Evolutionary conservation across 2,113 vertebrate genomes (phyloP).

Genomic region (Nibea albiflora): DNA sequence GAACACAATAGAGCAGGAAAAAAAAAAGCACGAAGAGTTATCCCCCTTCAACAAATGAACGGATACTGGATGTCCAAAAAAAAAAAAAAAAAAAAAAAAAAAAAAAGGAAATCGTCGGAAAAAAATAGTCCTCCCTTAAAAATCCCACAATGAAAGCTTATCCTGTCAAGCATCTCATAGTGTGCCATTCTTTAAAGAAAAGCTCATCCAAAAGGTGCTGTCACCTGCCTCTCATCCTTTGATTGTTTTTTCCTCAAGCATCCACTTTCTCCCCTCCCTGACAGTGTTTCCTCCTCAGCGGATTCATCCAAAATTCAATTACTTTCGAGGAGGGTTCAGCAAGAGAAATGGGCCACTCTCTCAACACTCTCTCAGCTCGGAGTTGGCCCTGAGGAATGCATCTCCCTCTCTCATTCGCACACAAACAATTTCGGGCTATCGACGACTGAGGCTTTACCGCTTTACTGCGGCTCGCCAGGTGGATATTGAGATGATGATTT

Average conservation of each 20-base stretch:
- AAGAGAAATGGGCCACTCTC: conserved; percentile 67
- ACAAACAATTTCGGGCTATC: conserved; percentile 54
- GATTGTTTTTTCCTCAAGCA: conserved; percentile 68
- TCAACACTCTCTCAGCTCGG: conserved; percentile 38
- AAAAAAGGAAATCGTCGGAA: neutral
- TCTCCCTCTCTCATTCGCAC: conserved; percentile 31
- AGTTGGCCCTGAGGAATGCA: conserved; percentile 56
- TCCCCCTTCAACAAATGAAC: conserved; percentile 47
- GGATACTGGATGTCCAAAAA: conserved; percentile 44
- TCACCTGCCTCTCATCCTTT: conserved; percentile 70
- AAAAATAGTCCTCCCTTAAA: conserved; percentile 32
- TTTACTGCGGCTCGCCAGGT: conserved; percentile 45
- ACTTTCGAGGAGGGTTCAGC: conserved; percentile 66
- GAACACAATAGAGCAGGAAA: conserved; percentile 58
- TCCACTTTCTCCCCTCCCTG: conserved; percentile 39
- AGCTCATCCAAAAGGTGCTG: conserved; percentile 60
- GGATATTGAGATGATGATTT: conserved; percentile 60
- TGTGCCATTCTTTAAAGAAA: conserved; percentile 55
- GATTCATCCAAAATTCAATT: conserved; percentile 80
- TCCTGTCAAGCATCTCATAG: conserved; percentile 56
- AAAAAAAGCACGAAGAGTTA: conserved; percentile 50
- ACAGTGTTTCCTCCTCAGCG: conserved; percentile 56
- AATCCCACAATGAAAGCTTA: conserved; percentile 39
- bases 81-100: conserved; percentile 11
- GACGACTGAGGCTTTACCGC: conserved; percentile 22